Conservation (phyloP, 1,140 invertebrate species). For the Octopus bimaculoides region DNA sequence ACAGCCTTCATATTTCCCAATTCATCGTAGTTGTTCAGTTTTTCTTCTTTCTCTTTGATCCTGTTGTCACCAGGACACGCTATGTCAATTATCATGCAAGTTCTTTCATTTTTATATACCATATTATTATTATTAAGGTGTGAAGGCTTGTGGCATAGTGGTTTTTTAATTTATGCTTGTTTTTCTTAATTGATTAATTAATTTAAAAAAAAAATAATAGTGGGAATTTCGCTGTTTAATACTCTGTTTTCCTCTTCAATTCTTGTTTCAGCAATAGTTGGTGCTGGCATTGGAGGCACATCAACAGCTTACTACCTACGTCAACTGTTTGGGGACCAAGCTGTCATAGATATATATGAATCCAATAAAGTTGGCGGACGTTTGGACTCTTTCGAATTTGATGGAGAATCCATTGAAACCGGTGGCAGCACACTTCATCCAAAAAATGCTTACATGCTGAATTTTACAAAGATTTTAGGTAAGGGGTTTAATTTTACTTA, state of each 20-base stretch:
- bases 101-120: too few species aligned
- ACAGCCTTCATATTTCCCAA: too few species aligned
- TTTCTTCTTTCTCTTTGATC: too few species aligned
- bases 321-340: conserved; percentile 62
- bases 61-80: too few species aligned
- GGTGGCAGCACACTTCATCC: conserved; percentile 66
- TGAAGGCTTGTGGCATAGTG: too few species aligned
- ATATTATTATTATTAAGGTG: too few species aligned
- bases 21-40: too few species aligned
- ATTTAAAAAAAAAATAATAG: too few species aligned
- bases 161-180: too few species aligned
- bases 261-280: conserved; percentile 62
- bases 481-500: conserved; percentile 18
- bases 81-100: too few species aligned
- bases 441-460: conserved; percentile 64
- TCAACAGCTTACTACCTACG: conserved; percentile 64
- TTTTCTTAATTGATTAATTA: too few species aligned
- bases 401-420: conserved; percentile 62
- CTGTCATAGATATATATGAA: conserved; percentile 62
- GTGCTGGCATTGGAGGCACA: conserved; percentile 67
- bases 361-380: conserved; percentile 63
- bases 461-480: conserved; percentile 63
- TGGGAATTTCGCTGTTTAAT: neutral
- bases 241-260: neutral
- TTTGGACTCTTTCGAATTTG: conserved; percentile 60